Base-by-base conservation (phyloP, 1,140 invertebrate species). In the Centruroides vittatus region DNA sequence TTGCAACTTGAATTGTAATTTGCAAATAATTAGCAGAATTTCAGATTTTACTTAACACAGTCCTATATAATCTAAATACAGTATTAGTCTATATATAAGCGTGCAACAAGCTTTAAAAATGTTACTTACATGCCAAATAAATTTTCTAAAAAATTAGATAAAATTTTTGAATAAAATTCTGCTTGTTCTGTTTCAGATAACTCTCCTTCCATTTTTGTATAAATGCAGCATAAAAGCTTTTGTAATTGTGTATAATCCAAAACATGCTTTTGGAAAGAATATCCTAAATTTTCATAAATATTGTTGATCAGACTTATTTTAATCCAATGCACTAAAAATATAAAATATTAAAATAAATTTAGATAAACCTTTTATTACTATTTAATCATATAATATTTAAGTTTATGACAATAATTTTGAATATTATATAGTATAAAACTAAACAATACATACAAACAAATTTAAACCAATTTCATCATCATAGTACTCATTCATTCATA, bases 121-220 rank as follows among this genome's bases (percentile, higher is more conserved):
- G 23, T 23, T 10, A 62, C 61, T 59, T 35, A 62, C 61, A 59
- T 47, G 34, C n/a, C 54, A 62, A 62, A 62, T 35, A 58, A 50
- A 13, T 59, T 62, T 36, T 62, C 57, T 11, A 62, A 47, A 59
- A 62, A 62, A 9, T 57, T 53, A 50, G 50, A 48, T 56, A 62
- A 62, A 51, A 62, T 47, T 35, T 50, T 47, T 10, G 57, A 47
- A 52, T 59, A 56, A n/a, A 46, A 5, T 59, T 59, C 59, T 48
- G 57, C 53, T 47, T 59, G 53, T 55, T 58, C 61, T 34, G 61
- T 23, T 34, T 59, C 36, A 51, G 57, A 53, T 59, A 51, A 34
- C 6, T 50, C 55, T 50, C 59, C 59, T 5, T 48, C 35, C 10
- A 58, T 58, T 59, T 62, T 58, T 35, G 54, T 59, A 56, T 62